A percentile compares a stretch with the other conserved stretches of the same genome.
Conservation (phyloP, 1,140 invertebrate species). For the Magallana angulata region DNA sequence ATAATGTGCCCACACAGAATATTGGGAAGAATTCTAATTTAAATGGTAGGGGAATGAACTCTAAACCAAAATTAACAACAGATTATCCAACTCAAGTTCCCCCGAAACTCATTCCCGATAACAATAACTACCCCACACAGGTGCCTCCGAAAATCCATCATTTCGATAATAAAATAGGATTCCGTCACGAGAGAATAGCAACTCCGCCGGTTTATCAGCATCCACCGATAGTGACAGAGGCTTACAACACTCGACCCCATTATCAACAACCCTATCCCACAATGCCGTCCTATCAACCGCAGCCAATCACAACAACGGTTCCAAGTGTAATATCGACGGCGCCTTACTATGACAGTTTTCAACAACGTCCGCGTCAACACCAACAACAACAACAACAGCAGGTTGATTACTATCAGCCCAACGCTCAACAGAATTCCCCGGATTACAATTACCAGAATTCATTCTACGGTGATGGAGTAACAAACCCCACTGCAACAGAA, state of each 20-base stretch:
- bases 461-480: background rate
- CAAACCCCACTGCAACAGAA: background rate
- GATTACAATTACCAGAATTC: background rate
- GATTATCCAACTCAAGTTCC: background rate
- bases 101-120: background rate
- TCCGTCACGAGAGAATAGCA: slow-evolving; percentile 10
- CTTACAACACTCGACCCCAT: background rate
- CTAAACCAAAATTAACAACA: background rate
- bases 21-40: background rate
- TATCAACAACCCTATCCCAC: background rate
- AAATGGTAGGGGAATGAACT: background rate
- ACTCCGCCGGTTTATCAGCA: background rate
- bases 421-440: too few species aligned
- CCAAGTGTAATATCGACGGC: background rate
- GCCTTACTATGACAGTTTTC: background rate
- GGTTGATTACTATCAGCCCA: too few species aligned
- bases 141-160: background rate
- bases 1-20: background rate
- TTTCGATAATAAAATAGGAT: background rate
- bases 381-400: too few species aligned
- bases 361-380: too few species aligned
- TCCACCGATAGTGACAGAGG: background rate
- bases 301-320: background rate
- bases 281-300: background rate
- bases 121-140: background rate